Conservation (phyloP, 2,113 vertebrate species). For the Lamprotornis superbus region DNA sequence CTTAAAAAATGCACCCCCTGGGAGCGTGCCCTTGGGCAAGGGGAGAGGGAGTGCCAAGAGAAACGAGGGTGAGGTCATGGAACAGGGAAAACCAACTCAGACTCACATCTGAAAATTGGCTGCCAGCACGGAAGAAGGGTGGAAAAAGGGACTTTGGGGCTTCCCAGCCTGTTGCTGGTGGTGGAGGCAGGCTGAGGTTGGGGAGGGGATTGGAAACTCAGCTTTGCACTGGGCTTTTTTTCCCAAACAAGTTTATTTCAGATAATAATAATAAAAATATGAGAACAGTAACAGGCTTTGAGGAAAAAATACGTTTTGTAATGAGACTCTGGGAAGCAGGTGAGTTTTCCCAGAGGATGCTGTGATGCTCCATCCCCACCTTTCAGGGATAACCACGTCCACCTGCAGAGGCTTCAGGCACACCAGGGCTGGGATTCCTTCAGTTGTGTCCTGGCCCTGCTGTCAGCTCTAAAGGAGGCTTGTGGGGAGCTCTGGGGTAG, state of each 20-base stretch:
- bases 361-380: too few relatives aligned
- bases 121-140: rapidly evolving
- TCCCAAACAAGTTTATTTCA: background rate
- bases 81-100: background rate
- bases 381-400: background rate
- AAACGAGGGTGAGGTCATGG: background rate
- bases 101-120: background rate
- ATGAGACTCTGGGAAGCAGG: background rate
- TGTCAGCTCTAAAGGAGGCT: background rate
- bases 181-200: rapidly evolving
- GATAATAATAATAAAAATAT: background rate
- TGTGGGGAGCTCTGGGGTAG: too few relatives aligned
- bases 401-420: background rate
- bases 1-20: background rate
- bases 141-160: background rate
- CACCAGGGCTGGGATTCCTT: background rate
- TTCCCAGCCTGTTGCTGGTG: background rate
- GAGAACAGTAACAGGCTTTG: background rate
- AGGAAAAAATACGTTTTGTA: background rate
- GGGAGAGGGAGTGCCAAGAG: background rate
- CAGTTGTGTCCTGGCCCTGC: background rate
- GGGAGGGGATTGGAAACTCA: background rate
- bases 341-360: rapidly evolving
- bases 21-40: rapidly evolving
- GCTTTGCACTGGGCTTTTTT: background rate